Base-by-base conservation (phyloP, 2,797 vertebrate genomes). In the Lepus townsendii region DNA sequence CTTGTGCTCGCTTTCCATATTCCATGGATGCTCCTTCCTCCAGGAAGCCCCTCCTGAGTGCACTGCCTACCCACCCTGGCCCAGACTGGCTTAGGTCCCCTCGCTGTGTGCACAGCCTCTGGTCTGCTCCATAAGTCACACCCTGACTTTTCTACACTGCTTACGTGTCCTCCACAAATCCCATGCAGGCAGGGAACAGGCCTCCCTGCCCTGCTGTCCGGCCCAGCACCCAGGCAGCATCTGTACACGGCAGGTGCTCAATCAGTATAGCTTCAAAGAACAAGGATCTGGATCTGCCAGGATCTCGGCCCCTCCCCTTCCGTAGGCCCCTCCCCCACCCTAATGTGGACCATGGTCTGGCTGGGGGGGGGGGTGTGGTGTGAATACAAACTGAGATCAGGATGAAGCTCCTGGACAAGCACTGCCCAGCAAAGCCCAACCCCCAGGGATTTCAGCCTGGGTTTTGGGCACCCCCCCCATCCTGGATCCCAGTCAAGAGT, bases 41-140 rank as follows among this genome's bases (percentile, higher is more conserved):
- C 60, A 47, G 76, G 80, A 94, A 96, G 76, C 77, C 26, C 66
- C 66, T 83, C 32, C 4, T 77, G 80, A 91, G 24, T 47, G 4
- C 20, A 52, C 16, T 75, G 42, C 19, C 57, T 52, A 60, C 35
- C 19, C 20, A 13, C 7, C 72, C 30, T 0, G 20, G 5, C 26
- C 19, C 32, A 60, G 50, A 47, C 27, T 52, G 50, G 7, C 22
- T 7, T 35, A 57, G 24, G 84, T 62, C 10, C 63, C 11, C 77
- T 90, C 47, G 22, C 68, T 30, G 54, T 5, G 78, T 26, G n/a
- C 27, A 80, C 13, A 38, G 30, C 12, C 30, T 27, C 24, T 24
- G 22, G 17, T 30, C 73, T 75, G 12, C 16, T 38, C 52, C 24
- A 10, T 0, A 13, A 22, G 54, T 63, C n/a, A 94, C 35, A 73